Percentiles rank a stretch among this genome's conserved stretches.
Evolutionary conservation across 2,797 vertebrate species (phyloP).

Genomic region (Silurus lanzhouensis): DNA sequence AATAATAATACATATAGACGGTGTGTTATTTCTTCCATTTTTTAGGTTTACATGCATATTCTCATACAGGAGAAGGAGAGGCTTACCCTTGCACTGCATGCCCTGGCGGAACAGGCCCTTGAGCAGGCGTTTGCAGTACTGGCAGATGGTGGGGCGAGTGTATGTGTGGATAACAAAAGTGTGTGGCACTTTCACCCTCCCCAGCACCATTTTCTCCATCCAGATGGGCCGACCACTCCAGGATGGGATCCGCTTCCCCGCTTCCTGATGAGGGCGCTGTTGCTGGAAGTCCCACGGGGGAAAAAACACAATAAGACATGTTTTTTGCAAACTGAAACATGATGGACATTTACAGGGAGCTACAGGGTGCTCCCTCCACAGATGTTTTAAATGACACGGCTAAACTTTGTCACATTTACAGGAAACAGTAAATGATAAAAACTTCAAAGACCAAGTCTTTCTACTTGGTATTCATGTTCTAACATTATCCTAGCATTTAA

Average conservation of each 20-base stretch:
- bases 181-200: slow-evolving; percentile 94
- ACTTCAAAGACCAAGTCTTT: slow-evolving; percentile 24
- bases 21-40: not conserved
- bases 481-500: not conserved
- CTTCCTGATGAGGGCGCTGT: slow-evolving; percentile 87
- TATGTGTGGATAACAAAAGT: slow-evolving; percentile 97
- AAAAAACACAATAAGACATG: slow-evolving; percentile 1
- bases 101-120: slow-evolving; percentile 97
- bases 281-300: slow-evolving; percentile 12
- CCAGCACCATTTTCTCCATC: slow-evolving; percentile 98
- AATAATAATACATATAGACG: not conserved
- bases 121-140: slow-evolving; percentile 93
- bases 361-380: slow-evolving; percentile 12
- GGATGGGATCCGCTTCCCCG: slow-evolving; percentile 93
- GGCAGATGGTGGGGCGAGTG: slow-evolving; percentile 93
- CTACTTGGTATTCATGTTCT: slow-evolving; percentile 20
- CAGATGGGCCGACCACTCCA: slow-evolving; percentile 97
- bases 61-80: not conserved
- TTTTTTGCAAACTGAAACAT: slow-evolving; percentile 9
- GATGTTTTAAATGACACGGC: slow-evolving; percentile 25
- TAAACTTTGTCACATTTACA: slow-evolving; percentile 7
- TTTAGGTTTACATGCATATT: not conserved
- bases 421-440: slow-evolving; percentile 17
- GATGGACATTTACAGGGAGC: not conserved
- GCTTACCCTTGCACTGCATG: slow-evolving; percentile 95